Evolutionary conservation across 2,797 vertebrate genomes (phyloP).

Genomic region (Todus mexicanus): DNA sequence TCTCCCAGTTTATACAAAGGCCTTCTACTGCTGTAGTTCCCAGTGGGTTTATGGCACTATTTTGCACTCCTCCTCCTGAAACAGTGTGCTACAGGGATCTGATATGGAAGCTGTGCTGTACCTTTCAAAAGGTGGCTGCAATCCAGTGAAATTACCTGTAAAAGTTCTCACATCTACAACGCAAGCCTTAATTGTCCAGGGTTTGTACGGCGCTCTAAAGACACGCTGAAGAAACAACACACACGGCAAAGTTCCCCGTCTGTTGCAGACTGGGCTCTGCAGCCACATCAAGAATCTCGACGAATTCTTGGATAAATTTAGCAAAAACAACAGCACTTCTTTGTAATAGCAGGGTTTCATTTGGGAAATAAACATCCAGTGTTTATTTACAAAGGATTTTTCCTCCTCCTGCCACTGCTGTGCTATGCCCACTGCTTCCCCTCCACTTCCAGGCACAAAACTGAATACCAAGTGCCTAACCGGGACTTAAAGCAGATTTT

Average conservation of each 20-base stretch:
- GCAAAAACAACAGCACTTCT: conserved; percentile 32
- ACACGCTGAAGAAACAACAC: background rate
- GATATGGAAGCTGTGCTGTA: background rate
- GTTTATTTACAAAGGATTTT: conserved; percentile 45
- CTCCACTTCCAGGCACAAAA: background rate
- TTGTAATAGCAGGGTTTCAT: conserved; percentile 15
- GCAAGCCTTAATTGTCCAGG: background rate
- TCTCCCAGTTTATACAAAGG: background rate
- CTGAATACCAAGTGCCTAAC: conserved; percentile 56
- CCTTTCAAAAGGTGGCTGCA: background rate
- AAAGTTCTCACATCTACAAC: background rate
- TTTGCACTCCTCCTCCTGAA: background rate
- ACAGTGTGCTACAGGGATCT: background rate
- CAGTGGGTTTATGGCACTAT: background rate
- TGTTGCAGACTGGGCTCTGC: background rate
- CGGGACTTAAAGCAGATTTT: conserved; percentile 69
- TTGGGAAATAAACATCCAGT: conserved; percentile 42
- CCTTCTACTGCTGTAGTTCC: background rate
- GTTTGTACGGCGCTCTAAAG: background rate
- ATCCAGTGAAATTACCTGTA: background rate
- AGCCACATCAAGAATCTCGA: background rate
- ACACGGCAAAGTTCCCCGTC: background rate
- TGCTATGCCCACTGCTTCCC: background rate
- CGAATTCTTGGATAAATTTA: conserved; percentile 25
- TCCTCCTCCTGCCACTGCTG: conserved; percentile 26